Evolutionary conservation across 2,888 invertebrate genomes (phyloP), one percentile per base, ranked within the genome.

Genomic region (Autographa gamma): DNA sequence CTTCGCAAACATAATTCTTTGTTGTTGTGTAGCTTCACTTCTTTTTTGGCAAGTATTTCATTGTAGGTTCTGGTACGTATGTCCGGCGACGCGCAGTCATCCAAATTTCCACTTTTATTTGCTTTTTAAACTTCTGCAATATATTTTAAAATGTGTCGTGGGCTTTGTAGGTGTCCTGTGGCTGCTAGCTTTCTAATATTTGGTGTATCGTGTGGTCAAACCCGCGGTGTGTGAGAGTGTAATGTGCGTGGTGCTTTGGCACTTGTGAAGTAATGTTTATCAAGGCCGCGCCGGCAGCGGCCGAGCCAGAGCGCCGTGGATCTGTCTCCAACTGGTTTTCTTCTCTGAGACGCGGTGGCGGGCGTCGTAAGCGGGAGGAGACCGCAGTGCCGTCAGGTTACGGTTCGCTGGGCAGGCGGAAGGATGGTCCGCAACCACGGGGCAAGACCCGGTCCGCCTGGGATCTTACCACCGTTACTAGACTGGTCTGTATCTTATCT

Each of bases 261-360:
- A 88, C 86, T 88, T 83, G 91, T 90, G 90, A 90, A 95, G 94
- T 94, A 86, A 96, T 96, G 96, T 96, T 96, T 84, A 96, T 96
- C 91, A 96, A 96, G 86, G 93, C 92, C 84, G 95, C 92, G 86
- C 93, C 93, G 82, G 92, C 89, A 83, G 85, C 93, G 89, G 93
- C 91, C 86, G 94, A 96, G 83, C 96, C 97, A 82, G 97, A 97
- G 90, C 96, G 97, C 83, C 97, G 97, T 79, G 97, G 97, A 84
- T 97, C 97, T 82, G 97, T 97, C 74, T 96, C 97, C 82, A 97
- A 97, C 91, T 98, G 98, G 98, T 98, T 98, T 92, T 97, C 97
- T 79, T 98, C 98, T 77, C 91, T 98, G 89, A 97, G 97, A 85
- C 96, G 98, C 80, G 91, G 96, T 92, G 91, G 86, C 66, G 92